Percentiles rank a stretch among this genome's conserved stretches.
Conservation (phyloP, 2,888 invertebrate genomes). For the Volucella zonaria region DNA sequence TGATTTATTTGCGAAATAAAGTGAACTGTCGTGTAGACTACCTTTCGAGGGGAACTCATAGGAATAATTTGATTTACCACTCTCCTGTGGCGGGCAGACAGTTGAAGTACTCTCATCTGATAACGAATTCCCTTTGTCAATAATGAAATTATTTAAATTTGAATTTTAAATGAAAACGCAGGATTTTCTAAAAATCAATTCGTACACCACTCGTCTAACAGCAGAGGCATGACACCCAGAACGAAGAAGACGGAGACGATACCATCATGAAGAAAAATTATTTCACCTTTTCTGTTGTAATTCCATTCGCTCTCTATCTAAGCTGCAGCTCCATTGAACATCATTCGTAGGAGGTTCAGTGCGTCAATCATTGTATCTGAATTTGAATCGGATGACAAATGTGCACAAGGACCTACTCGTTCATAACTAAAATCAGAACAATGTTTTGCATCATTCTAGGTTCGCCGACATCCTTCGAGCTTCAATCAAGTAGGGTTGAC, state of each 20-base stretch:
- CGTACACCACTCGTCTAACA: conserved; percentile 4
- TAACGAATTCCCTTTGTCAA: conserved; percentile 20
- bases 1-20: no score
- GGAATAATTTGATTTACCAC: neutral
- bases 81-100: neutral
- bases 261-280: neutral
- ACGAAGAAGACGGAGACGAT: neutral
- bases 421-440: conserved; percentile 44
- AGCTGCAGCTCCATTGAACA: conserved; percentile 10
- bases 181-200: conserved; percentile 17
- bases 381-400: conserved; percentile 41
- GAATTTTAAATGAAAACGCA: conserved; percentile 12
- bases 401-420: conserved; percentile 12
- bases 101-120: neutral
- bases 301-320: neutral
- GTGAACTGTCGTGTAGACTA: no score
- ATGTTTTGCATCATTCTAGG: neutral
- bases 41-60: no score
- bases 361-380: conserved; percentile 52
- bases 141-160: conserved; percentile 21
- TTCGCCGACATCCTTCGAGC: neutral
- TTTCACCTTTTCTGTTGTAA: neutral
- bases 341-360: conserved; percentile 40
- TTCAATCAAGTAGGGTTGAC: conserved; percentile 28
- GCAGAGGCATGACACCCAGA: neutral